A percentile compares a stretch with the other conserved stretches of the same genome.
Conservation (phyloP, 2,797 vertebrate genomes). For the Acanthornis magna region DNA sequence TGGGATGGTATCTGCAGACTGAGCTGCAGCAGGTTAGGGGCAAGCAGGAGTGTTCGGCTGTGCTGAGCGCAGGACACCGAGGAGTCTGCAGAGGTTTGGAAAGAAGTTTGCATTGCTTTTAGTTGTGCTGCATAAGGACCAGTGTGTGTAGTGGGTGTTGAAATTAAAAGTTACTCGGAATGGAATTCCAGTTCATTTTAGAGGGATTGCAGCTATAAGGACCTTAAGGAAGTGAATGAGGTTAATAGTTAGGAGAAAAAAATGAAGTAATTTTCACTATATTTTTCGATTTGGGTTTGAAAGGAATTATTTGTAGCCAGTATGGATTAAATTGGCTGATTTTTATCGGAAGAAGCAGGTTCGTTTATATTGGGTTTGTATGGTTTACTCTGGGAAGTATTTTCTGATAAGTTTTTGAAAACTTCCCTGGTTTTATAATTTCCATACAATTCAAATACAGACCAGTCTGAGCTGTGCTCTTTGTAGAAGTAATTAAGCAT, state of each 20-base stretch:
- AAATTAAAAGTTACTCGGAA: neutral
- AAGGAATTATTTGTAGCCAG: neutral
- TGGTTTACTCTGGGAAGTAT: neutral
- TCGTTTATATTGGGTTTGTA: neutral
- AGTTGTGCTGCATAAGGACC: neutral
- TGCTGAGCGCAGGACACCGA: neutral
- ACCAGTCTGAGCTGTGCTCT: neutral
- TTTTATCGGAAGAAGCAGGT: neutral
- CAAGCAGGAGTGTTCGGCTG: neutral
- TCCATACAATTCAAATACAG: neutral
- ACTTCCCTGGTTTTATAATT: neutral
- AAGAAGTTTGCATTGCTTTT: neutral
- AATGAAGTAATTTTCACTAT: neutral
- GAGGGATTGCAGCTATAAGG: neutral
- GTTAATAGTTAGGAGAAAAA: constrained; percentile 3
- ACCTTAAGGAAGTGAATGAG: neutral
- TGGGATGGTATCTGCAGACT: neutral
- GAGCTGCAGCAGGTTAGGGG: neutral
- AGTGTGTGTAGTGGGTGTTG: neutral
- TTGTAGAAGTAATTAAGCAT: constrained; percentile 4
- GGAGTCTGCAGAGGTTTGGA: constrained; percentile 11
- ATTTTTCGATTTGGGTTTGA: neutral
- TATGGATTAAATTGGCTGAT: neutral
- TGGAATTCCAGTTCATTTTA: neutral
- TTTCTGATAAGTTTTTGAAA: neutral